A percentile compares a stretch with the other conserved stretches of the same genome.
Conservation (phyloP, 2,888 invertebrate genomes). For the Trissonchulus sp. region DNA sequence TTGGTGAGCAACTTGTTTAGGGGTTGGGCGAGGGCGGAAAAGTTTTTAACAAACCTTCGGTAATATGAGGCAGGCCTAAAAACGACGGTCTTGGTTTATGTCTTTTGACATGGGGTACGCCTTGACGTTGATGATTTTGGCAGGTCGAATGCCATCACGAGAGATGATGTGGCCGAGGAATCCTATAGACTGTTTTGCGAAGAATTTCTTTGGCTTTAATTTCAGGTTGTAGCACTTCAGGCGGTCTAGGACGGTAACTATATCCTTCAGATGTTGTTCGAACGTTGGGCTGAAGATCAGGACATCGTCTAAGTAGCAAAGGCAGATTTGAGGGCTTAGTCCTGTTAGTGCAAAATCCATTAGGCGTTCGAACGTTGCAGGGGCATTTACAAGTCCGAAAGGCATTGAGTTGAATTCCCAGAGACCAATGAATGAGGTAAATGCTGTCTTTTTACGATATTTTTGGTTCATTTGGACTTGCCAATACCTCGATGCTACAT, state of each 20-base stretch:
- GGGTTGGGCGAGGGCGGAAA: constrained; percentile 17
- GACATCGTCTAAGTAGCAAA: not conserved
- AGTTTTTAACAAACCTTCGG: constrained; percentile 8
- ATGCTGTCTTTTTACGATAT: no score
- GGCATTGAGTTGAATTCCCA: no score
- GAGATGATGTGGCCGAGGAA: constrained; percentile 19
- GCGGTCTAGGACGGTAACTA: not conserved
- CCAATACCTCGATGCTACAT: no score
- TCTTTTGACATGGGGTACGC: not conserved
- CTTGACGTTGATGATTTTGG: not conserved
- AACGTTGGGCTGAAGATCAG: no score
- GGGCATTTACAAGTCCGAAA: no score
- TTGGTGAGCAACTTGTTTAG: not conserved
- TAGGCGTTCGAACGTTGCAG: no score
- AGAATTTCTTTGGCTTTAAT: constrained; percentile 12
- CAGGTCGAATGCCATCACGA: constrained; percentile 15
- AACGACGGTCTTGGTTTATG: constrained; percentile 11
- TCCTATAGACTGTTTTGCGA: not conserved
- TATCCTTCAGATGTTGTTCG: constrained; percentile 4
- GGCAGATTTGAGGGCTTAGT: no score
- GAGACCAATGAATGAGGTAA: no score
- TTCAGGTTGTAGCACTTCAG: not conserved
- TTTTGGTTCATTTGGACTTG: no score
- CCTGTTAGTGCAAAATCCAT: no score
- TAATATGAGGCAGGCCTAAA: constrained; percentile 23